Evolutionary conservation across 2,797 vertebrate genomes (phyloP).

Genomic region (Macrochelys suwanniensis): DNA sequence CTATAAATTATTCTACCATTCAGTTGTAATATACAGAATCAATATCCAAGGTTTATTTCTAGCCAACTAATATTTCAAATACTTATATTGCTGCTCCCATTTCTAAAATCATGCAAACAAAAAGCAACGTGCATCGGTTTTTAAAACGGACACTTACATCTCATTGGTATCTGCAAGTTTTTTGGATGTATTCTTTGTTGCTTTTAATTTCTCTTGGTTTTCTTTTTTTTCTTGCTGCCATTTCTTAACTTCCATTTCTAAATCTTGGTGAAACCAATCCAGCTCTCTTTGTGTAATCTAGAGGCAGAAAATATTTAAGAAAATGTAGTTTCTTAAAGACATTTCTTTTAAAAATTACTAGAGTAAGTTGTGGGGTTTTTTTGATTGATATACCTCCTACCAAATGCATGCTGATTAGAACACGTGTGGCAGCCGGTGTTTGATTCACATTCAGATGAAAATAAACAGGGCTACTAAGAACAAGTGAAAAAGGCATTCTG

Average conservation of each 20-base stretch:
- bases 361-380: neutral
- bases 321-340: neutral
- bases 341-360: rapidly evolving
- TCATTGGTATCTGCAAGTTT: constrained; percentile 80
- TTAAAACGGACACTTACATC: constrained; percentile 79
- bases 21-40: neutral
- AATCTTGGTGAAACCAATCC: constrained; percentile 86
- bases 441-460: neutral
- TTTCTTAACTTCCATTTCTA: constrained; percentile 88
- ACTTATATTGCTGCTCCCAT: neutral
- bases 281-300: constrained; percentile 91
- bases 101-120: neutral
- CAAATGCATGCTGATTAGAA: neutral
- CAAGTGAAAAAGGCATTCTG: neutral
- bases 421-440: neutral
- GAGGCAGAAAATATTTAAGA: neutral
- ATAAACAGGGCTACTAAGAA: neutral
- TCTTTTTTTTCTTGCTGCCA: constrained; percentile 94
- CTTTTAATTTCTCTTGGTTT: constrained; percentile 87
- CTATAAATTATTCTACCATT: neutral
- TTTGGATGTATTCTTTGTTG: constrained; percentile 84
- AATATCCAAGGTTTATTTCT: neutral
- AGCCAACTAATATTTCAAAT: neutral
- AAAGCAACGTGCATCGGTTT: neutral
- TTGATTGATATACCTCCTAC: neutral